Percentiles rank a stretch among this genome's conserved stretches.
phyloP scores from a whole-genome alignment of 2,888 invertebrate genomes.

The Actias luna region DNA sequence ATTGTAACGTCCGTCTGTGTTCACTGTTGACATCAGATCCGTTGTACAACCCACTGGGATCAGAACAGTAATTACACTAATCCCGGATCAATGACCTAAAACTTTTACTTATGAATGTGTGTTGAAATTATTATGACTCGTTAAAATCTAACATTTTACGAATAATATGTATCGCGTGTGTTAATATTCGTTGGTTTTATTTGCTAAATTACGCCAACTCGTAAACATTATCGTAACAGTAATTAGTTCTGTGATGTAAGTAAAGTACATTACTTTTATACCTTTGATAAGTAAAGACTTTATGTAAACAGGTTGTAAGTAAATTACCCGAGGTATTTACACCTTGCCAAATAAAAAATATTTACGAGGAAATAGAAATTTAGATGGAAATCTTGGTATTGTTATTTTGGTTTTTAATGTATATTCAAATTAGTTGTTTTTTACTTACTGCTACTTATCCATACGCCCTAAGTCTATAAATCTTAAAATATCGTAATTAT shows the following conservation, averaged over 20 bases:
- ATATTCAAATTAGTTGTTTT: not conserved
- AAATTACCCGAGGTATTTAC: not conserved
- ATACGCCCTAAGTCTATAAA: too few species aligned
- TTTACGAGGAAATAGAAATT: not conserved
- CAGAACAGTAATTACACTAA: constrained; percentile 18
- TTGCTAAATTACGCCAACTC: not conserved
- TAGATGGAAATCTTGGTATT: too few species aligned
- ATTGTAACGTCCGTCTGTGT: constrained; percentile 31
- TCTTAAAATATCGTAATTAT: too few species aligned
- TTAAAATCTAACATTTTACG: not conserved
- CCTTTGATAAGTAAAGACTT: not conserved
- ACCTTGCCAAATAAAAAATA: not conserved
- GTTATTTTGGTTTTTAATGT: too few species aligned
- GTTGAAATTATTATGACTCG: not conserved
- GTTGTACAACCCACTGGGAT: constrained; percentile 17
- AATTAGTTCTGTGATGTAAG: not conserved
- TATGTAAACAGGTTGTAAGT: not conserved
- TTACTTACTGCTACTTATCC: not conserved
- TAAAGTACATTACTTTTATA: not conserved
- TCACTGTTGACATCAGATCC: constrained; percentile 21
- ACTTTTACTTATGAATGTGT: not conserved
- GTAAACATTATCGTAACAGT: not conserved
- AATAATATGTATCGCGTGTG: not conserved
- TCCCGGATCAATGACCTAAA: constrained; percentile 11
- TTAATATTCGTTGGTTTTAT: not conserved